Percentiles rank a stretch among this genome's conserved stretches.
Conservation (phyloP, 2,113 vertebrate species). For the Atrichornis clamosus region DNA sequence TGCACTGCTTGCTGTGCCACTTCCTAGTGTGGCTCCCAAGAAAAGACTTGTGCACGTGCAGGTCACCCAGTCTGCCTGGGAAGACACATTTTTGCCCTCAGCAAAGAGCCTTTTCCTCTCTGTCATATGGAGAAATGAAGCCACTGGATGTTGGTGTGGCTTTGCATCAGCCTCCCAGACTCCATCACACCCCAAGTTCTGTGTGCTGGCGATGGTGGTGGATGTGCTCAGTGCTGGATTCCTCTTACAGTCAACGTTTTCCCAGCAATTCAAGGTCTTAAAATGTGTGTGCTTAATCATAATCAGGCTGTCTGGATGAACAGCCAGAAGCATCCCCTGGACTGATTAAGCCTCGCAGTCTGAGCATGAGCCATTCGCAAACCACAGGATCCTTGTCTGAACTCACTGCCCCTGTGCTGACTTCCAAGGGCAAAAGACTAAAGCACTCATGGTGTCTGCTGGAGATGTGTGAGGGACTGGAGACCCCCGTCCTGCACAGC, state of each 20-base stretch:
- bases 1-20: fast-evolving
- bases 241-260: not conserved
- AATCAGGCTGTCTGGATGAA: not conserved
- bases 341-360: not conserved
- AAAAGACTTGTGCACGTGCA: not conserved
- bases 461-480: not conserved
- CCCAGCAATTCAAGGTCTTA: not conserved
- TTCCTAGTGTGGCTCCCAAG: not conserved
- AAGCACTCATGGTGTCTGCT: not conserved
- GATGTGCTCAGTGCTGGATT: not conserved
- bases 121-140: not conserved
- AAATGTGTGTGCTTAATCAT: not conserved
- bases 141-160: not conserved
- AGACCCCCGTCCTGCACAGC: not conserved
- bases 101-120: not conserved
- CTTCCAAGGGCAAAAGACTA: not conserved
- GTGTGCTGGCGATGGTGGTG: not conserved
- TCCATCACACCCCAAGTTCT: not conserved
- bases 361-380: fast-evolving
- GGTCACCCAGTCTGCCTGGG: not conserved
- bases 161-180: not conserved
- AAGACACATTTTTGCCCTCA: not conserved
- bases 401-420: not conserved
- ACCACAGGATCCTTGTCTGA: not conserved
- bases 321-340: not conserved